Evolutionary conservation across 2,888 invertebrate species (phyloP).

Genomic region (Marronus borbonicus): DNA sequence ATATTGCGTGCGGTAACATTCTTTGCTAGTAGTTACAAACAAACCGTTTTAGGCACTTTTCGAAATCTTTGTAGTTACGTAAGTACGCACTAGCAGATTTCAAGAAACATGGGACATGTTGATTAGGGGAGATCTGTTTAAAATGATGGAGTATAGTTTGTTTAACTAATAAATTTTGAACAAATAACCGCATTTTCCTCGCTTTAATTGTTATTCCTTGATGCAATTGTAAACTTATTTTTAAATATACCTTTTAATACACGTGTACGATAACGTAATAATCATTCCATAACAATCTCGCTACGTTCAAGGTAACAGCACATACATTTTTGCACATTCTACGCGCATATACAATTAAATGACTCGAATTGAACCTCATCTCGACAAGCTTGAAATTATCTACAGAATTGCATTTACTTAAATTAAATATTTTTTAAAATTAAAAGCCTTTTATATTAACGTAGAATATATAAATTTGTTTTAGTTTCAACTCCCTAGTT

Average conservation of each 20-base stretch:
- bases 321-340: background rate
- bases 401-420: no score
- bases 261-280: background rate
- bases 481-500: no score
- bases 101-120: no score
- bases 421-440: no score
- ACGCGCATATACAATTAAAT: no score
- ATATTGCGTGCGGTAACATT: background rate
- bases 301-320: constrained; percentile 16
- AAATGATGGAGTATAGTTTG: no score
- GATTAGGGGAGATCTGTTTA: no score
- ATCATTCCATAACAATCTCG: background rate
- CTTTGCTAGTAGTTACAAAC: background rate
- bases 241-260: constrained; percentile 1
- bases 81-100: background rate
- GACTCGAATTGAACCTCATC: no score
- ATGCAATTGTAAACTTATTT: background rate
- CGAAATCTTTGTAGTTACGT: background rate
- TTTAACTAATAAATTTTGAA: background rate
- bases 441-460: no score
- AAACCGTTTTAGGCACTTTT: background rate
- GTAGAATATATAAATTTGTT: no score
- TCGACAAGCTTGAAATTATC: no score
- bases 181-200: background rate
- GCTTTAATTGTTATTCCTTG: background rate